Conservation (phyloP, 2,888 invertebrate genomes). For the Dryomyza anilis region DNA sequence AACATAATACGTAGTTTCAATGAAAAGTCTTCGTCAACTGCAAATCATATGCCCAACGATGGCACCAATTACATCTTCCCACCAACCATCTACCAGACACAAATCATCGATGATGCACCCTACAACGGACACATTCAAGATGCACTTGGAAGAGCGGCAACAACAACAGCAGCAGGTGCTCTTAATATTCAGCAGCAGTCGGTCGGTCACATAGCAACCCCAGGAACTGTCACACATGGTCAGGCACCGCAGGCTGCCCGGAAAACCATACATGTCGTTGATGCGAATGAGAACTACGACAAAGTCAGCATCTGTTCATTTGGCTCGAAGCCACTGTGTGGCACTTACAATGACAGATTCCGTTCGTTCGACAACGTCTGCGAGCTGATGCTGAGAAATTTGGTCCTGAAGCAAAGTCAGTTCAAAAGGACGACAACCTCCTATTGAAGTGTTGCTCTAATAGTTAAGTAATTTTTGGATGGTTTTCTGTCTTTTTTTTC, state of each 20-base stretch:
- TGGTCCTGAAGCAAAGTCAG: conserved; percentile 35
- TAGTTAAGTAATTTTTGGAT: not conserved
- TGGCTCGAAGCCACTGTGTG: conserved; percentile 45
- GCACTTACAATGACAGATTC: conserved; percentile 36
- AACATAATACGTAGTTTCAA: conserved; percentile 40
- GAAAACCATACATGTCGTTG: conserved; percentile 4
- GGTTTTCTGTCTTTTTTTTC: not conserved
- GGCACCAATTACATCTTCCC: conserved; percentile 45
- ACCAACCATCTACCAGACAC: conserved; percentile 44
- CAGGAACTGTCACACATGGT: not conserved
- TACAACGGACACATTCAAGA: not conserved
- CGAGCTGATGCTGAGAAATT: conserved; percentile 41
- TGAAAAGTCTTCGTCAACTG: conserved; percentile 32
- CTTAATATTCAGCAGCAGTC: not conserved
- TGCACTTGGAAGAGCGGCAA: not conserved
- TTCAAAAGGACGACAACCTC: no score
- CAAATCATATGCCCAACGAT: conserved; percentile 25
- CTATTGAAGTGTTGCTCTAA: not conserved
- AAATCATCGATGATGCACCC: conserved; percentile 37
- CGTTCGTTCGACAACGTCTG: conserved; percentile 46
- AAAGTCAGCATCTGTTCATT: conserved; percentile 38
- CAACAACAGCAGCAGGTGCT: not conserved
- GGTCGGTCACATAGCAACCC: no score
- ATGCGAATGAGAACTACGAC: not conserved
- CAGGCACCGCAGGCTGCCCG: not conserved